These are phyloP conservation scores for Drosophila gunungcola DNA, from an alignment of 1,140 invertebrate species.

Conservation along the genomic window DNA sequence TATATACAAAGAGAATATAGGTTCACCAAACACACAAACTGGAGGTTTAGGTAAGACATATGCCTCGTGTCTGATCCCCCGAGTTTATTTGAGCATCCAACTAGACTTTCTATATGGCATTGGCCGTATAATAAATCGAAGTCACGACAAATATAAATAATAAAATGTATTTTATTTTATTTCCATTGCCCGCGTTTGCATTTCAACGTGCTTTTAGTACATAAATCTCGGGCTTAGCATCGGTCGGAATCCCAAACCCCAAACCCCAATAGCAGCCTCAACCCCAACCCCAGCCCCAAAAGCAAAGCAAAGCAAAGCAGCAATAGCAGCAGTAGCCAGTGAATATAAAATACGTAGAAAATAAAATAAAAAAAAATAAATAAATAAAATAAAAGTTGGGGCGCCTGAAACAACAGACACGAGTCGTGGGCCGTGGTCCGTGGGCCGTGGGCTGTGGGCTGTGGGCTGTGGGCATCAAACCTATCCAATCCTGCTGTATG, in stretches of 20 bases:
- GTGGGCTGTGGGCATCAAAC: conserved; percentile 29
- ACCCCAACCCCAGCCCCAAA: neutral
- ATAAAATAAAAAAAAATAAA: conserved; percentile 47
- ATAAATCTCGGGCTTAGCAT: conserved; percentile 77
- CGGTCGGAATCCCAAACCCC: conserved; percentile 46
- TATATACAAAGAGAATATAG: conserved; percentile 35
- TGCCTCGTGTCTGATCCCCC: conserved; percentile 39
- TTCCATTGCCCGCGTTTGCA: conserved; percentile 61
- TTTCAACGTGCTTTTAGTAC: conserved; percentile 77
- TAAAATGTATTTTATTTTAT: conserved; percentile 81
- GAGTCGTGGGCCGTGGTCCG: conserved; percentile 45
- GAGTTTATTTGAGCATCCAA: conserved; percentile 38
- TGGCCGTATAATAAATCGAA: conserved; percentile 75
- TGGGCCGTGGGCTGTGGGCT: too few species aligned
- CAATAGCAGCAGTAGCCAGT: neutral
- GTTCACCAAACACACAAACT: conserved; percentile 2
- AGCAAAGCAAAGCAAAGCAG: neutral
- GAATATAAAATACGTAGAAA: conserved; percentile 19
- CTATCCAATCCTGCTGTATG: conserved; percentile 51
- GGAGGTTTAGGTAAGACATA: conserved; percentile 22
- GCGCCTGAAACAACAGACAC: conserved; percentile 73
- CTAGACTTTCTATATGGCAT: conserved; percentile 38
- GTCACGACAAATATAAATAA: conserved; percentile 82
- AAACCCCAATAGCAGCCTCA: too few species aligned
- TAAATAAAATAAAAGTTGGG: conserved; percentile 32